Evolutionary conservation across 2,797 vertebrate genomes (phyloP).

Genomic region (Coccyzus lansbergi): DNA sequence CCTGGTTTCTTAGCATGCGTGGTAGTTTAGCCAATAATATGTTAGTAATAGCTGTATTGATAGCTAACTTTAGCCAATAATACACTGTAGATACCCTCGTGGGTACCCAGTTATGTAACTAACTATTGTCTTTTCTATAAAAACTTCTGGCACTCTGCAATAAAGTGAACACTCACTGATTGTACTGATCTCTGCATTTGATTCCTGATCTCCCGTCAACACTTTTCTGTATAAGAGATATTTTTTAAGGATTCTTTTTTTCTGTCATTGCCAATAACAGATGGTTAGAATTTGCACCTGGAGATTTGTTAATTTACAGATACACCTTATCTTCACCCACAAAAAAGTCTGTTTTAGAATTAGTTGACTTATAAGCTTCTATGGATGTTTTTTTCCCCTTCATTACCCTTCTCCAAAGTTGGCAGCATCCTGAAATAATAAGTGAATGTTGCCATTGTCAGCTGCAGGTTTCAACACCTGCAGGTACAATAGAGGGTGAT

Average conservation of each 20-base stretch:
- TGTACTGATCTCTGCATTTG: too few species aligned
- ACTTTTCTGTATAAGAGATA: background rate
- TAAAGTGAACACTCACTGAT: too few species aligned
- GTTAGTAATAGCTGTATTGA: too few species aligned
- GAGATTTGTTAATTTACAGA: background rate
- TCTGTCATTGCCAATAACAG: background rate
- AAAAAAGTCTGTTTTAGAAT: conserved; percentile 22
- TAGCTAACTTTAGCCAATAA: too few species aligned
- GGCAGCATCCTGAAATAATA: background rate
- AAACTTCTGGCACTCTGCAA: too few species aligned
- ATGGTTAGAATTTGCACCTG: conserved; percentile 14
- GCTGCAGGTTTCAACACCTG: background rate
- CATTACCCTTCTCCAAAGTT: background rate
- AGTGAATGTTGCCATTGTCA: fast-evolving
- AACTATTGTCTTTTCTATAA: too few species aligned
- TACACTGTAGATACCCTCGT: too few species aligned
- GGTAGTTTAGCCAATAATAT: too few species aligned
- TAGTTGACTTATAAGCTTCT: background rate
- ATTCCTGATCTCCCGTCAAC: too few species aligned
- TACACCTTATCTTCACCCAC: background rate
- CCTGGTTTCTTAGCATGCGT: too few species aligned
- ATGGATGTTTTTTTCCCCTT: conserved; percentile 19
- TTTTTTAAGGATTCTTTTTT: background rate
- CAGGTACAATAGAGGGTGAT: background rate
- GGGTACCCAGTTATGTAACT: too few species aligned